Base-by-base conservation (phyloP, 2,797 vertebrate genomes). In the Argentina silus region DNA sequence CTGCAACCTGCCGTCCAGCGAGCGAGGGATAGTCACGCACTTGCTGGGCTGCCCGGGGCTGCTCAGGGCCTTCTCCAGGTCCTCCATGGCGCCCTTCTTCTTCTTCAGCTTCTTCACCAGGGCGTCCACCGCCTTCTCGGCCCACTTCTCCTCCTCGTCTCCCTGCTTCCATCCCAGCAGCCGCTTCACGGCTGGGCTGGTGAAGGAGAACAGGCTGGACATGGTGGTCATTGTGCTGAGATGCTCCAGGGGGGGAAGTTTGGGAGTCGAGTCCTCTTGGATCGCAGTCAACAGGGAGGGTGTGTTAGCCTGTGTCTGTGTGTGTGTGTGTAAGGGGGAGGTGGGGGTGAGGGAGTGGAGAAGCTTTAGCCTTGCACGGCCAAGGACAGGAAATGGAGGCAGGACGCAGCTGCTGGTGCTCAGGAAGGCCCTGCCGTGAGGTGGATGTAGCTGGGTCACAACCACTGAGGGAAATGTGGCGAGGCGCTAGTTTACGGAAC, bases 141-240 rank as follows among this genome's bases (percentile, higher is more conserved):
- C 98, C 98, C 98, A 99, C 91, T 98, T 99, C 85, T 99, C 98
- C 77, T 99, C 98, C 91, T 99, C 97, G 51, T 99, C 97, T 62
- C 97, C 97, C 93, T 99, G 97, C 85, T 99, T 99, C 97, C 97
- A 99, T 87, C 97, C 97, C 75, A 99, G 95, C 80, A 99, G 93
- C 68, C 97, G 95, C 86, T 98, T 99, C 79, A 99, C 97, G 51
- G 97, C 97, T 67, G 97, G 97, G 93, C 98, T 98, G 85, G 97
- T 99, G 93, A 99, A 99, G 82, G 98, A 98, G 90, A 99, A 99
- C 87, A 99, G 95, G 92, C 98, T 99, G 90, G 98, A 98, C 98
- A 99, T 98, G 90, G 97, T 95, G 91, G 96, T 97, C 96, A 98
- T 98, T 79, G 83, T 88, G 81, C 65, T 82, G 61, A 60, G 56